phyloP scores from a whole-genome alignment of 2,797 vertebrate genomes.

The Thalassophryne amazonica region DNA sequence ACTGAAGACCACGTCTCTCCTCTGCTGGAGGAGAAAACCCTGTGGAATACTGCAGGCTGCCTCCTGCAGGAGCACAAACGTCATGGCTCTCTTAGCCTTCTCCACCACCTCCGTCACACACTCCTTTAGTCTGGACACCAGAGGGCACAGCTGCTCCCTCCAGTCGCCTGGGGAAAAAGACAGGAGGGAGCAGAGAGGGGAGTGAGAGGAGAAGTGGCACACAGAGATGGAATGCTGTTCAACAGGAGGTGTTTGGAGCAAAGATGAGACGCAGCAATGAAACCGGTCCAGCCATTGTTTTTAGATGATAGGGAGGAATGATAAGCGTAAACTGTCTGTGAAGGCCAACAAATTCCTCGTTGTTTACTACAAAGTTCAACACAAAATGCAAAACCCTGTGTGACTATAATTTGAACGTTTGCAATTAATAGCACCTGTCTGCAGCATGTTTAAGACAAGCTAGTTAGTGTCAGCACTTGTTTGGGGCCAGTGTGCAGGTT shows the following conservation, averaged over 20 bases:
- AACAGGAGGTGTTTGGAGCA: not conserved
- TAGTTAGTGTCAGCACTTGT: too few relatives aligned
- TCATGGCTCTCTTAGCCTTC: constrained; percentile 90
- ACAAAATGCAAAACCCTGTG: too few relatives aligned
- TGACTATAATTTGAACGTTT: too few relatives aligned
- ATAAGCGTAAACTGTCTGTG: not conserved
- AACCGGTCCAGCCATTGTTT: constrained; percentile 6
- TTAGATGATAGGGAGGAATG: not conserved
- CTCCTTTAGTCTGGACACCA: constrained; percentile 88
- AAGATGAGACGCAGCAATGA: not conserved
- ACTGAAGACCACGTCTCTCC: constrained; percentile 94
- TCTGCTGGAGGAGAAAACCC: constrained; percentile 88
- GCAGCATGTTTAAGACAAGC: too few relatives aligned
- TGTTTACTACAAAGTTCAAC: not conserved
- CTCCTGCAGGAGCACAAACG: constrained; percentile 94
- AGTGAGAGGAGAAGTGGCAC: too few relatives aligned
- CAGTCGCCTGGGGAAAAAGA: constrained; percentile 79
- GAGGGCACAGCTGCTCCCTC: constrained; percentile 87
- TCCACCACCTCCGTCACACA: constrained; percentile 91
- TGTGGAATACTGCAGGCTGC: constrained; percentile 92
- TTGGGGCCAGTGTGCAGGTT: too few relatives aligned
- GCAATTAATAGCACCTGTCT: too few relatives aligned
- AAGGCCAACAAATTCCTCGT: not conserved
- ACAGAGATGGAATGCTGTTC: not conserved
- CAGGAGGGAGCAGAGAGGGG: not conserved